Conservation (phyloP, 2,888 invertebrate genomes). For the Artemia sinica region DNA sequence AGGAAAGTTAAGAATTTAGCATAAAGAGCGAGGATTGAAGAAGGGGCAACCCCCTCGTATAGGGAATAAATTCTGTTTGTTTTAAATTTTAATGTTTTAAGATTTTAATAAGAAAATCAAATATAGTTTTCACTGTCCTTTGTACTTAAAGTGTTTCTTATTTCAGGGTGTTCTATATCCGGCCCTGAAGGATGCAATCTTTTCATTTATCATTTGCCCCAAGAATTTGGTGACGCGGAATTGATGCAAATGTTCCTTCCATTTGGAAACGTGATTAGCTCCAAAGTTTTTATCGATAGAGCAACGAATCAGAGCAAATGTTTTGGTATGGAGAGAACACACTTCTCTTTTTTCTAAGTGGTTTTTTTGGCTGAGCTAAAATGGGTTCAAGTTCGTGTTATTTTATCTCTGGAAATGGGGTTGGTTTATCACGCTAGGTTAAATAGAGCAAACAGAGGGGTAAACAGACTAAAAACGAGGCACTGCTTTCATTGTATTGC, state of each 20-base stretch:
- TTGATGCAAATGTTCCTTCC: constrained; percentile 99
- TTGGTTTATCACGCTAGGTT: too few relatives aligned
- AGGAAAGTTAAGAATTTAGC: too few relatives aligned
- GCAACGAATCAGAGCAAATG: constrained; percentile 99
- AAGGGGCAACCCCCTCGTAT: too few relatives aligned
- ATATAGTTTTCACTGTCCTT: too few relatives aligned
- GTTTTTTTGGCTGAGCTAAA: background rate
- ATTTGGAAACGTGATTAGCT: constrained; percentile 97
- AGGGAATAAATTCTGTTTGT: too few relatives aligned
- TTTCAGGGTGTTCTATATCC: constrained; percentile 71
- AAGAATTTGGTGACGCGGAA: constrained; percentile 97
- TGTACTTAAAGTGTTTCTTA: background rate
- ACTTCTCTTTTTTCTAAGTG: background rate
- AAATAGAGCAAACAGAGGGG: too few relatives aligned
- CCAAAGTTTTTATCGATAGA: constrained; percentile 98
- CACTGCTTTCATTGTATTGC: too few relatives aligned
- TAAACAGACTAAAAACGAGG: too few relatives aligned
- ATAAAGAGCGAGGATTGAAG: too few relatives aligned
- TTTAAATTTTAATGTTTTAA: too few relatives aligned
- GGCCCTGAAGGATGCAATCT: constrained; percentile 99
- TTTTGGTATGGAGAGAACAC: constrained; percentile 61
- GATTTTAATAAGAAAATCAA: background rate
- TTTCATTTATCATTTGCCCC: constrained; percentile 99
- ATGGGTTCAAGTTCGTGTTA: background rate
- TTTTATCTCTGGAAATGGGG: too few relatives aligned